These are phyloP conservation scores for Drosophila albomicans DNA, from an alignment of 1,140 invertebrate genomes.

Conservation along the genomic window DNA sequence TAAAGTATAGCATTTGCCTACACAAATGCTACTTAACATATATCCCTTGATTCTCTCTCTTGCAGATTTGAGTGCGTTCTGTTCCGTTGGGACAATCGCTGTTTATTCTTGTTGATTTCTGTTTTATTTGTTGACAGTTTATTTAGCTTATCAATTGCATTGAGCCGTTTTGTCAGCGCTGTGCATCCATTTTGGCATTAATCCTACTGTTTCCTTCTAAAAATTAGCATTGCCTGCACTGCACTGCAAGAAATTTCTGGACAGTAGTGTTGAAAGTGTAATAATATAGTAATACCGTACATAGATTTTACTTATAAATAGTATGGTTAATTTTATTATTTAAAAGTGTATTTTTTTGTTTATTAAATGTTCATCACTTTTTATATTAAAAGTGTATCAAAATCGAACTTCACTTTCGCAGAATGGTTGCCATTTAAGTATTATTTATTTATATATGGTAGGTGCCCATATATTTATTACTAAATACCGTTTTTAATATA, in stretches of 20 bases:
- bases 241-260: constrained; percentile 45
- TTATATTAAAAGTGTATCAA: too few relatives aligned
- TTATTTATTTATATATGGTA: too few relatives aligned
- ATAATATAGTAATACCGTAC: not conserved
- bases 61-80: constrained; percentile 9
- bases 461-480: too few relatives aligned
- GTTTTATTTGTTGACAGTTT: constrained; percentile 82
- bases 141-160: constrained; percentile 74
- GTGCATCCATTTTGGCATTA: constrained; percentile 42
- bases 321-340: too few relatives aligned
- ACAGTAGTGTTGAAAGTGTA: not conserved
- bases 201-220: constrained; percentile 34
- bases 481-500: too few relatives aligned
- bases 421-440: too few relatives aligned
- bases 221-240: constrained; percentile 34
- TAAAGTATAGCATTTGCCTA: not conserved
- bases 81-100: constrained; percentile 51
- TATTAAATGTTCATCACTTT: too few relatives aligned
- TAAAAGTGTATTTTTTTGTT: too few relatives aligned
- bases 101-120: constrained; percentile 79
- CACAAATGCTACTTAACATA: not conserved
- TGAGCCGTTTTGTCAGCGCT: constrained; percentile 40
- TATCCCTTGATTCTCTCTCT: not conserved
- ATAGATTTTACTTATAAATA: not conserved
- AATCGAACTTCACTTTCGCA: too few relatives aligned